Evolutionary conservation across 2,888 invertebrate genomes (phyloP), one percentile per base, ranked within the genome.

Genomic region (Sipha maydis): DNA sequence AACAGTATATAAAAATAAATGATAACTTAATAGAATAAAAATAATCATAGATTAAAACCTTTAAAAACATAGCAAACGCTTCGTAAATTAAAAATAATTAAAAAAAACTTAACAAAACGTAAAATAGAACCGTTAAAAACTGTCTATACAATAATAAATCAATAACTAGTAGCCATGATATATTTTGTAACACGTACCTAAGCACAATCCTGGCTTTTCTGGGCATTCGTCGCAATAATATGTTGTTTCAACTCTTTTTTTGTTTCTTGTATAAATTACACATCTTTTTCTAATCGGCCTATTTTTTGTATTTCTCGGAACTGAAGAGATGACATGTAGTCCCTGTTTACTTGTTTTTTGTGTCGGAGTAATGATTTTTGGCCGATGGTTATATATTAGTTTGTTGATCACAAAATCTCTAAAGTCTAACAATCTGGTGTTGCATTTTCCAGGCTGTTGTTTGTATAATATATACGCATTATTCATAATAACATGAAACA

Each of bases 401-500:
- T 83, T 31, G 0, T 73, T 83, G 0, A 83, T 83, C 3, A 83
- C 83, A 73, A 54, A 14, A 73, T 83, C 83, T 0, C 73, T 83
- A 8, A 73, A 83, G 11, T 84, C 83, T 84, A 75, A 21, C 38
- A 75, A 19, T 56, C 75, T 84, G 11, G 0, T 61, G 41, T 41
- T 41, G 1, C 41, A 8, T 41, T 41, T 41, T 41, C 41, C 56
- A 84, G 83, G 25, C 73, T 73, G 73, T 1, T 84, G 34, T 34
- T 84, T 84, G 25, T 76, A 75, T 38, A 75, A 2, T 28, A 75
- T 34, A 38, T 11, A 31, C 0, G 9, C 78, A 76, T 78, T 89
- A 61, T 83, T 77, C 88, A 88, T 71, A 17, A 89, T 80, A 31
- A 80, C n/a, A 69, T 78, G 76, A 31, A 89, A 78, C 69, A 83